These are phyloP conservation scores for Alectura lathami DNA, from an alignment of 2,113 vertebrate species.

Conservation along the genomic window DNA sequence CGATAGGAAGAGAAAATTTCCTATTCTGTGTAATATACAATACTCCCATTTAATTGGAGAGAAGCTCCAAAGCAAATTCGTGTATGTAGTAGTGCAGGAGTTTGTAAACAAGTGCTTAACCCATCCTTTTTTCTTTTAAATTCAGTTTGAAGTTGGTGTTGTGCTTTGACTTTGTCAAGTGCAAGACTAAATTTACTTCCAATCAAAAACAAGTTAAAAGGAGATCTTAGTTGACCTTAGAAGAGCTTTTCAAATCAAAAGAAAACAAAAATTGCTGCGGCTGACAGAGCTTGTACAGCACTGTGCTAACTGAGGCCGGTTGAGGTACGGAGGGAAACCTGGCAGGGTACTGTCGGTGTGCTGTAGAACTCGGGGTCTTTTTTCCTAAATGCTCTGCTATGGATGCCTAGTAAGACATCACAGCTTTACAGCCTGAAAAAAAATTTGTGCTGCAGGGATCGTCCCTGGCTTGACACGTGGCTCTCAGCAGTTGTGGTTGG, in stretches of 20 bases:
- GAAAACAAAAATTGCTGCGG: neutral
- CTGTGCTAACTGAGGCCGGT: too few relatives aligned
- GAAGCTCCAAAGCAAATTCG: neutral
- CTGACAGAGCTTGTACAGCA: neutral
- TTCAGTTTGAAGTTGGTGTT: neutral
- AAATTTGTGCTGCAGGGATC: neutral
- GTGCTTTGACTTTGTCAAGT: neutral
- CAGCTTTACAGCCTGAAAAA: neutral
- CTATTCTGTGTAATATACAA: neutral
- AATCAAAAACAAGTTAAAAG: neutral
- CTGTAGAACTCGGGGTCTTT: neutral
- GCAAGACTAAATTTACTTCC: neutral
- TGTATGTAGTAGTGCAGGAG: rapidly evolving
- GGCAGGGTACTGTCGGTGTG: neutral
- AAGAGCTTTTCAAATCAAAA: neutral
- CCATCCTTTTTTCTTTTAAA: neutral
- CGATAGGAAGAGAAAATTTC: neutral
- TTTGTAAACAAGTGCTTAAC: neutral
- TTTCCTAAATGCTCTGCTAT: neutral
- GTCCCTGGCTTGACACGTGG: neutral
- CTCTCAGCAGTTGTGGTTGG: neutral
- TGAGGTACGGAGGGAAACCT: rapidly evolving
- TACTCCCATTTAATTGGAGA: neutral
- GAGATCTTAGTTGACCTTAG: neutral
- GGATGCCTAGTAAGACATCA: neutral